phyloP scores from a whole-genome alignment of 2,888 invertebrate species.

The Nipponacmea schrenckii region DNA sequence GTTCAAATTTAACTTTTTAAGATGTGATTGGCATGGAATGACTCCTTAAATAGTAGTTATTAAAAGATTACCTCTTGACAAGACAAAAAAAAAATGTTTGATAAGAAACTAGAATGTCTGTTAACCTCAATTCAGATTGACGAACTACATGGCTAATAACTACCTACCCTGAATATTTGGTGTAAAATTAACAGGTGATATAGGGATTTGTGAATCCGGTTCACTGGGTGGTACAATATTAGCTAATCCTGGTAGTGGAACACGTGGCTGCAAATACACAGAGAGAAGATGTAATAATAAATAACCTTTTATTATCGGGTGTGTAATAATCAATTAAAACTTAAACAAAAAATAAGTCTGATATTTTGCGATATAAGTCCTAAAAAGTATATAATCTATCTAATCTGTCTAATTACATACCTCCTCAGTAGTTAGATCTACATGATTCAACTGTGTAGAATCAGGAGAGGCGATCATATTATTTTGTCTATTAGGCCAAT shows the following conservation, averaged over 20 bases:
- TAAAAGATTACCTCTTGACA: too few species aligned
- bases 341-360: too few species aligned
- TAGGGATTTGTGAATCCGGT: slow-evolving; percentile 53
- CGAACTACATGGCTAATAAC: not conserved
- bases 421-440: slow-evolving; percentile 36
- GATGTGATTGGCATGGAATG: too few species aligned
- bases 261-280: slow-evolving; percentile 51
- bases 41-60: too few species aligned
- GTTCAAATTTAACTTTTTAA: too few species aligned
- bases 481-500: slow-evolving; percentile 80
- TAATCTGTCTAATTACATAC: slow-evolving; percentile 1
- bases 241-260: slow-evolving; percentile 63
- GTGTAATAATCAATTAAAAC: too few species aligned
- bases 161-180: slow-evolving; percentile 24
- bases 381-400: not conserved
- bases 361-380: too few species aligned
- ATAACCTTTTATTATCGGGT: too few species aligned
- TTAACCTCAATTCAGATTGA: too few species aligned
- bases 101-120: not conserved
- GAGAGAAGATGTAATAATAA: too few species aligned
- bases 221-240: slow-evolving; percentile 66
- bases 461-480: slow-evolving; percentile 46
- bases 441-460: slow-evolving; percentile 38
- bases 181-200: slow-evolving; percentile 19
- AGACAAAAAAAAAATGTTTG: too few species aligned